Conservation (phyloP, 2,888 invertebrate species). For the Drosophila mercatorum region DNA sequence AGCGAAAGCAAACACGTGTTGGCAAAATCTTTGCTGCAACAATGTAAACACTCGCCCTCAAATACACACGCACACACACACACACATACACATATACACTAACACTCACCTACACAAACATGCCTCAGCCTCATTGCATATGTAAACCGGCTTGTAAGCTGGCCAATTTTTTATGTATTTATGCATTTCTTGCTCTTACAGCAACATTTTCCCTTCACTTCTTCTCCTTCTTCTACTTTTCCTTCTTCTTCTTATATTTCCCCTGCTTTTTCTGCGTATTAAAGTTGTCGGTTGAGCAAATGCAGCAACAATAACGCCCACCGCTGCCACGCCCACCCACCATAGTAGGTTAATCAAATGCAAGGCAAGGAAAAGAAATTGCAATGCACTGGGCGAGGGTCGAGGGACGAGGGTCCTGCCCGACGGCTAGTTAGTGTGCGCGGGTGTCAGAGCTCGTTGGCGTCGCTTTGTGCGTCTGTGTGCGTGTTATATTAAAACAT, state of each 20-base stretch:
- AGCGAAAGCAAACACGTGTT: conserved; percentile 74
- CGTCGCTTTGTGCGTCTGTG: conserved; percentile 44
- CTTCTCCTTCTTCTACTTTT: background rate
- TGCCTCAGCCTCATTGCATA: conserved; percentile 62
- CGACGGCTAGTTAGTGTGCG: conserved; percentile 64
- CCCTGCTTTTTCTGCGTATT: conserved; percentile 39
- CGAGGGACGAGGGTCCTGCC: conserved; percentile 1
- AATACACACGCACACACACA: conserved; percentile 15
- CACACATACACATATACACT: conserved; percentile 14
- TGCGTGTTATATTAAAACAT: conserved; percentile 69
- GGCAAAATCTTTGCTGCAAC: conserved; percentile 72
- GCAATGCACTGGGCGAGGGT: conserved; percentile 31
- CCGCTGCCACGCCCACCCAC: conserved; percentile 31
- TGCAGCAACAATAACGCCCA: conserved; percentile 50
- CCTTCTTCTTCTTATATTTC: background rate
- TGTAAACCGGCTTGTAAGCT: conserved; percentile 77
- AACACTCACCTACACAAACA: conserved; percentile 18
- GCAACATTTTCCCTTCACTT: conserved; percentile 25
- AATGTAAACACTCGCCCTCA: conserved; percentile 58
- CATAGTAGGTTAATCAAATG: conserved; percentile 80
- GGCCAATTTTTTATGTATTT: conserved; percentile 80
- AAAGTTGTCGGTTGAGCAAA: conserved; percentile 66
- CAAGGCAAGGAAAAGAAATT: conserved; percentile 57
- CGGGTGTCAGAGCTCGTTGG: conserved; percentile 58
- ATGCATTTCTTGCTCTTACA: conserved; percentile 65